Evolutionary conservation across 2,113 vertebrate genomes (phyloP), one percentile per base, ranked within the genome.

Genomic region (Bujurquina vittata): DNA sequence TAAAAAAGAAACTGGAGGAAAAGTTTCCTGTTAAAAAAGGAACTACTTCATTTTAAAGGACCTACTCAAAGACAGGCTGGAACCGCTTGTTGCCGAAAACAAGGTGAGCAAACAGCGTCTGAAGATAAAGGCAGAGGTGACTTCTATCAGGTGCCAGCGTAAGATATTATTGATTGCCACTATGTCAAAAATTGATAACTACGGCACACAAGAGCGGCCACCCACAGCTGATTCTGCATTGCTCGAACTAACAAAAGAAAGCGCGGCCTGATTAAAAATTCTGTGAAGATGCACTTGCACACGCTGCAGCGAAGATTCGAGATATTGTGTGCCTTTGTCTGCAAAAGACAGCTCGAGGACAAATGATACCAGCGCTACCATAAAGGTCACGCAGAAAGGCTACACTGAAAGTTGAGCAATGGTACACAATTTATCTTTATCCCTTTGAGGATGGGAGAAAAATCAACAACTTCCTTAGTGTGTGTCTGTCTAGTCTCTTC

Each of bases 381-480:
- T 84, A 94, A 96, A 95, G 93, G 95, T 94, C 93, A 95, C 7
- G 26, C 75, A 77, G 87, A 91, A 91, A 91, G 92, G 91, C 92
- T 91, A 88, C 80, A 74, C 79, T 92, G 89, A 94, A 92, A 90
- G 90, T 92, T 91, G 90, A 94, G 92, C 93, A 93, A 90, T 92
- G 89, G 69, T 87, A 74, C 55, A 82, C 87, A 83, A 91, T 95
- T 94, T 86, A 88, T 94, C 91, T 89, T 77, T 86, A 82, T 85
- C 80, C 85, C 52, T 79, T 26, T 15, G 56, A 88, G 59, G 87
- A 81, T n/a, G 52, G 52, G 23, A 86, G 62, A 87, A 88, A 73
- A 85, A 80, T 62, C 77, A 40, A 52, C 18, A 75, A 75, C 65
- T 77, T 73, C 75, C 83, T 80, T 15, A 1, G 35, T 23, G 31